Percentiles rank a stretch among this genome's conserved stretches.
These are phyloP conservation scores for Caenorhabditis doughertyi DNA, from an alignment of 2,888 invertebrate species.

Conservation along the genomic window DNA sequence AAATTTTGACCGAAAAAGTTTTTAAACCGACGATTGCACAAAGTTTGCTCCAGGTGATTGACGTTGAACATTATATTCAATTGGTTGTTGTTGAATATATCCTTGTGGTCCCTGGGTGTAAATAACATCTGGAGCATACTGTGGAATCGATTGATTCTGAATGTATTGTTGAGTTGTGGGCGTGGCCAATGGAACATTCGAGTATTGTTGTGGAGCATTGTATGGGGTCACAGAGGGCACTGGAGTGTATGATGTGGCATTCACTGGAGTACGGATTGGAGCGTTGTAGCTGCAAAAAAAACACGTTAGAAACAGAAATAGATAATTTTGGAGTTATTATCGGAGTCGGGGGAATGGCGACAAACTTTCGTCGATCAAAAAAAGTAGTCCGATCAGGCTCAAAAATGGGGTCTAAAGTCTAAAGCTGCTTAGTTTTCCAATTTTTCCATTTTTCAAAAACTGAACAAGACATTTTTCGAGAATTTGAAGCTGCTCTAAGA, in stretches of 20 bases:
- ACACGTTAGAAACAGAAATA: no score
- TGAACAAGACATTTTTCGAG: no score
- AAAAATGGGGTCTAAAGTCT: no score
- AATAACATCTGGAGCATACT: slow-evolving; percentile 70
- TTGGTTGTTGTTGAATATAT: slow-evolving; percentile 66
- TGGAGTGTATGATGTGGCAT: slow-evolving; percentile 56
- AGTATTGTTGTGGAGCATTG: slow-evolving; percentile 43
- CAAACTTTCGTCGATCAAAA: neutral
- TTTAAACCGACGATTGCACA: slow-evolving; percentile 62
- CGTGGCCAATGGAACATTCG: slow-evolving; percentile 66
- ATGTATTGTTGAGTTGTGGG: slow-evolving; percentile 68
- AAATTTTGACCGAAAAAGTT: no score
- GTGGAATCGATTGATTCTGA: slow-evolving; percentile 51
- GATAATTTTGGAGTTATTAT: no score
- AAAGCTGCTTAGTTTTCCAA: no score
- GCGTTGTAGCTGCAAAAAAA: slow-evolving; percentile 41
- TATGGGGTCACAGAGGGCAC: slow-evolving; percentile 58
- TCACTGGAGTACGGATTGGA: slow-evolving; percentile 49
- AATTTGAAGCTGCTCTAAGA: no score
- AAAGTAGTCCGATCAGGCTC: no score
- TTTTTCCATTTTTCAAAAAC: no score
- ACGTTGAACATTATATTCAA: slow-evolving; percentile 63
- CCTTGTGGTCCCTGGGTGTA: slow-evolving; percentile 69
- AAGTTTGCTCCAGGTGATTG: slow-evolving; percentile 52
- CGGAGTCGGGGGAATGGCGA: no score